Base-by-base conservation (phyloP, 2,797 vertebrate species). In the Hoplostethus atlanticus region DNA sequence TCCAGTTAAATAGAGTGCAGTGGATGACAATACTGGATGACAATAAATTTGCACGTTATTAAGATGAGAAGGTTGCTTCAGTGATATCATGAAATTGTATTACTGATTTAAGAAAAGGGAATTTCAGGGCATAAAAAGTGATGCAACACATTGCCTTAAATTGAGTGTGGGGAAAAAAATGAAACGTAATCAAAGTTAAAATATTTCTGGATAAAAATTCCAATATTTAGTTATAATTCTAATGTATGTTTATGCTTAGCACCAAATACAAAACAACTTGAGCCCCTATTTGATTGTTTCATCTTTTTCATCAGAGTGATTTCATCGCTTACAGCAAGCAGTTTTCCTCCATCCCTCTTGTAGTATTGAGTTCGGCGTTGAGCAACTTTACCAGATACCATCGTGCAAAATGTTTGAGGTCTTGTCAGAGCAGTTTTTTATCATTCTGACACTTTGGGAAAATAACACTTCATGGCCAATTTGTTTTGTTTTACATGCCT, bases 291-390 rank as follows among this genome's bases (percentile, higher is more conserved):
- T 64, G 17, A 76, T 78, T 80, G 5, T 65, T 78, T 89, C 83
- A 87, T 70, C 47, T 82, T 85, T 73, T 50, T 76, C 73, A 85
- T 87, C 75, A 86, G 84, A 88, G 82, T 65, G 6, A 52, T 70
- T 81, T 46, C 25, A 54, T 76, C 28, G 2, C n/a, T 77, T 36
- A 72, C 48, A 76, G 72, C 64, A 64, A 68, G 21, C n/a, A 28
- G 5, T 38, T 54, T 55, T 15, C 25, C 25, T 62, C 50, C 57
- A 54, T 42, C 40, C 67, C 58, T 38, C 30, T 36, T 64, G 66
- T 81, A 48, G 4, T 34, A 70, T 17, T 51, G 40, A 44, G 21
- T 60, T 63, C 7, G 77, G 16, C 10, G 17, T 2, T 31, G 30
- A 80, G 54, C 0, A 48, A 44, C 54, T 71, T 40, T 55, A 66